Evolutionary conservation across 1,140 invertebrate species (phyloP).

Genomic region (Cydia fagiglandana): DNA sequence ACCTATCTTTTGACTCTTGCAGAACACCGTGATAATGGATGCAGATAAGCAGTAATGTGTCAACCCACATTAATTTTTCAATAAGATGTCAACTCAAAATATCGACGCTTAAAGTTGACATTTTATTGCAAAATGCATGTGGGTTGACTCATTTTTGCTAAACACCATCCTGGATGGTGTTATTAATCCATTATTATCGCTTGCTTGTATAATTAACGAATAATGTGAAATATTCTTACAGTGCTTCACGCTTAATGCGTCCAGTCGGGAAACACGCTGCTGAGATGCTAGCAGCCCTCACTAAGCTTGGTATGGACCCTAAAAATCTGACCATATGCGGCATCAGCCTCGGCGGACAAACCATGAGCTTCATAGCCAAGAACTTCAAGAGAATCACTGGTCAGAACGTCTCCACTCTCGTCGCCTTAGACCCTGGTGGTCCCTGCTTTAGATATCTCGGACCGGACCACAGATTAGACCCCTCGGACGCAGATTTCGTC

Average conservation of each 20-base stretch:
- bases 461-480: conserved; percentile 58
- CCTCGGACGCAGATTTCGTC: conserved; percentile 1
- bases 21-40: too few relatives aligned
- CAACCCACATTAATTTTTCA: too few relatives aligned
- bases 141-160: too few relatives aligned
- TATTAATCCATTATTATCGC: too few relatives aligned
- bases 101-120: too few relatives aligned
- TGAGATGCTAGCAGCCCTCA: conserved; percentile 55
- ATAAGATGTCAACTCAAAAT: too few relatives aligned
- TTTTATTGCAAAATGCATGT: too few relatives aligned
- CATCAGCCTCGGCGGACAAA: conserved; percentile 64
- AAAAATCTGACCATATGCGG: conserved; percentile 60
- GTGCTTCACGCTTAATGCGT: conserved; percentile 56
- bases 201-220: too few relatives aligned
- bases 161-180: too few relatives aligned
- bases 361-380: conserved; percentile 62
- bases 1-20: too few relatives aligned
- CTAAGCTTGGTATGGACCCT: conserved; percentile 51
- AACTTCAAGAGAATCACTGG: conserved; percentile 59
- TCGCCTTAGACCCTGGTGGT: conserved; percentile 63
- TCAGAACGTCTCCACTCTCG: conserved; percentile 58
- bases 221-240: conserved; percentile 43
- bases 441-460: conserved; percentile 64
- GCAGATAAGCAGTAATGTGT: too few relatives aligned
- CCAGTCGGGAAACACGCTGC: conserved; percentile 55